Conservation (phyloP, 2,888 invertebrate species). For the Amphipoea lucens region DNA sequence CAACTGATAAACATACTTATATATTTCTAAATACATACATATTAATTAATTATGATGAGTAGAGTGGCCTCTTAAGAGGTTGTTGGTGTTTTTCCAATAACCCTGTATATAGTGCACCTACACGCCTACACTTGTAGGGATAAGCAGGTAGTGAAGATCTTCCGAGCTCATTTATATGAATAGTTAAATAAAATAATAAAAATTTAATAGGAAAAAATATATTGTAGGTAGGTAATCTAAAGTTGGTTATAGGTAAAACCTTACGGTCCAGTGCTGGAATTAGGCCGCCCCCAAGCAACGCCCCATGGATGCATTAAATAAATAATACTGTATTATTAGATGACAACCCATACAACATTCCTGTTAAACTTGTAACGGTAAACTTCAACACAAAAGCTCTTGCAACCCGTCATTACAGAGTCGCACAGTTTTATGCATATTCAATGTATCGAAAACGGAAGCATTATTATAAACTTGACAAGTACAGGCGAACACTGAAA, state of each 20-base stretch:
- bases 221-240: not conserved
- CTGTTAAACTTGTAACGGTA: slow-evolving; percentile 48
- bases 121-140: not conserved
- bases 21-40: too few species aligned
- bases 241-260: not conserved
- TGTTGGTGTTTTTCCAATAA: too few species aligned
- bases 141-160: not conserved
- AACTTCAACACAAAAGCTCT: slow-evolving; percentile 42
- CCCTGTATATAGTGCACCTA: not conserved
- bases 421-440: slow-evolving; percentile 65
- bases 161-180: not conserved
- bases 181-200: not conserved
- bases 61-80: too few species aligned
- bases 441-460: slow-evolving; percentile 69
- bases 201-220: not conserved
- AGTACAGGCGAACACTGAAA: slow-evolving; percentile 56
- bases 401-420: slow-evolving; percentile 63
- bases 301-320: not conserved
- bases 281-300: not conserved
- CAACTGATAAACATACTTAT: too few species aligned
- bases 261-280: not conserved
- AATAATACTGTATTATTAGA: not conserved
- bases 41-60: too few species aligned
- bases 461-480: slow-evolving; percentile 65
- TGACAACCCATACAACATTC: slow-evolving; percentile 9